Percentiles rank a stretch among this genome's conserved stretches.
Evolutionary conservation across 2,888 invertebrate species (phyloP).

Genomic region (Drosophila lutescens): DNA sequence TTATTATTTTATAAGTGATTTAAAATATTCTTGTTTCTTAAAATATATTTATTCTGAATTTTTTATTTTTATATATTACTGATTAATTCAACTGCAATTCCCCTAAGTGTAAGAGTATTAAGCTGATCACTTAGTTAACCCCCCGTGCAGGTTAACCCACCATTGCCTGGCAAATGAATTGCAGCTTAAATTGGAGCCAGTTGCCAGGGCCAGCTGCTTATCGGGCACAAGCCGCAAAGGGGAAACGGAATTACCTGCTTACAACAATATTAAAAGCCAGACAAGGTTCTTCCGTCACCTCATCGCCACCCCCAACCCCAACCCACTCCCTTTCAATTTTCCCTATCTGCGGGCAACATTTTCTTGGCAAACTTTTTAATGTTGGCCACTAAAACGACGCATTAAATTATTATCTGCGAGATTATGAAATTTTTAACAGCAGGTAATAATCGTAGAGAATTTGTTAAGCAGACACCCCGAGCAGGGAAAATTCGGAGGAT

Average conservation of each 20-base stretch:
- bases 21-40: too few species aligned
- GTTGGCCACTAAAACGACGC: conserved; percentile 71
- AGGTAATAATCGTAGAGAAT: conserved; percentile 80
- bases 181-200: conserved; percentile 18
- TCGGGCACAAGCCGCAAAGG: conserved; percentile 34
- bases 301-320: background rate
- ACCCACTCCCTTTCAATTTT: conserved; percentile 28
- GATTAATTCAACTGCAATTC: too few species aligned
- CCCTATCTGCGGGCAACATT: conserved; percentile 21
- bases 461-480: conserved; percentile 42
- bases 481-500: conserved; percentile 3
- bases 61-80: too few species aligned
- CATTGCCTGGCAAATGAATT: conserved; percentile 33
- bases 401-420: conserved; percentile 80
- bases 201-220: conserved; percentile 49
- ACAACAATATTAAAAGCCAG: conserved; percentile 62
- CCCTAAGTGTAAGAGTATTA: background rate
- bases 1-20: too few species aligned
- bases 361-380: conserved; percentile 76
- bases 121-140: background rate
- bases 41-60: too few species aligned
- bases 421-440: conserved; percentile 79
- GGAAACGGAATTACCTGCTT: conserved; percentile 76
- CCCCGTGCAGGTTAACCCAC: background rate
- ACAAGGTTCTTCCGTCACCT: conserved; percentile 21